Base-by-base conservation (phyloP, 2,113 vertebrate species). In the Manacus vitellinus region DNA sequence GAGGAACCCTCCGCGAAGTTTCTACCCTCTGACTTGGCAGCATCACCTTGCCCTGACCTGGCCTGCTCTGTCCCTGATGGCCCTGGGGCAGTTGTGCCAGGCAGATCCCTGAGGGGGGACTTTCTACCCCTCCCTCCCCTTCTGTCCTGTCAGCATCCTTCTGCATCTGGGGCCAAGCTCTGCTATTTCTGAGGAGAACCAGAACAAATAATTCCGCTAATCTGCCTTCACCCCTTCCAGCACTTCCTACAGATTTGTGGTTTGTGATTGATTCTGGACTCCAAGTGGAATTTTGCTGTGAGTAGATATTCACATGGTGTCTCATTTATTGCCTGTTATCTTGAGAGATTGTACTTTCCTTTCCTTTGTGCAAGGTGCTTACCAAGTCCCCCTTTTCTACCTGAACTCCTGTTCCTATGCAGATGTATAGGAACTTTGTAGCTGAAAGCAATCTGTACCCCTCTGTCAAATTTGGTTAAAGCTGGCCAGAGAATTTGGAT, bases 81-180 rank as follows among this genome's bases (percentile, higher is more conserved):
- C 8, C 8, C 51, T 41, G 2, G 3, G 70, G 59, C n/a, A 37
- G 71, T 21, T 0, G 7, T 2, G 3, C 35, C 19, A 39, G 66
- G 66, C 58, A 73, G 67, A 41, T 20, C 68, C 66, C 12, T 0
- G 4, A 23, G 78, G 37, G 61, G 10, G 11, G 12, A 33, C 14
- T 92, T 75, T 55, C 62, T 41, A 56, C 56, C 10, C 43, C 23
- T 47, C 33, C 33, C 41, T 67, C 47, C 46, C 2, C 16, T 56
- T 73, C 46, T 77, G 46, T 35, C 28, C 67, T 76, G 22, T 46
- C 75, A 90, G 66, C 63, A 77, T n/a, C 21, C 85, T 72, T 30
- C 78, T 16, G 12, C 75, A 86, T 59, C 78, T 90, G 72, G 37
- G 37, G 30, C 72, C 51, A 71, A 80, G 56, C 35, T 43, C 63